Percentiles rank a stretch among this genome's conserved stretches.
phyloP scores from a whole-genome alignment of 2,888 invertebrate genomes.

The Ormyrus labotus region DNA sequence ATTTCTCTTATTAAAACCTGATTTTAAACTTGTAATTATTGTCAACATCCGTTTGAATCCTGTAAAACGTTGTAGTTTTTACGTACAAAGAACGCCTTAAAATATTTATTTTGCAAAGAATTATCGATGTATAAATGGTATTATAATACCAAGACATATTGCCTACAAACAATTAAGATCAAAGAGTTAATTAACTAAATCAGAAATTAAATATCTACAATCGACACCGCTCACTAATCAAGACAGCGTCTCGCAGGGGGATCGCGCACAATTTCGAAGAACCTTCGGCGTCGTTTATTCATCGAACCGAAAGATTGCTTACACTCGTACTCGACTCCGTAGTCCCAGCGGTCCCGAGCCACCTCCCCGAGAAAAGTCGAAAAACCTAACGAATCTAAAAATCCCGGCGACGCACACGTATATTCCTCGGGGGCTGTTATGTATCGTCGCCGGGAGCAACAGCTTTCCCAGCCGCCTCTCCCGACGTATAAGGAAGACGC shows the following conservation, averaged over 20 bases:
- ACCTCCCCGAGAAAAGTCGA: slow-evolving; percentile 11
- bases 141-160: too few relatives aligned
- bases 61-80: too few relatives aligned
- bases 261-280: not conserved
- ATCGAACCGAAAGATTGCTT: slow-evolving; percentile 28
- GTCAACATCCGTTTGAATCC: too few relatives aligned
- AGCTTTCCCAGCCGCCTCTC: slow-evolving; percentile 34
- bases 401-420: not conserved
- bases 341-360: slow-evolving; percentile 42
- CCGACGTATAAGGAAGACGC: slow-evolving; percentile 50
- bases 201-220: too few relatives aligned
- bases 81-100: too few relatives aligned
- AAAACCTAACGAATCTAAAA: slow-evolving; percentile 29
- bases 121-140: too few relatives aligned
- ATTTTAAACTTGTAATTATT: too few relatives aligned
- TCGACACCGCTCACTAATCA: too few relatives aligned
- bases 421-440: slow-evolving; percentile 27
- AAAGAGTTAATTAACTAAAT: too few relatives aligned
- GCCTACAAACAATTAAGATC: too few relatives aligned
- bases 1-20: too few relatives aligned
- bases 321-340: slow-evolving; percentile 11
- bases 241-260: not conserved
- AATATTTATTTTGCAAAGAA: too few relatives aligned
- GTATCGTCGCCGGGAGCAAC: slow-evolving; percentile 47
- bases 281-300: slow-evolving; percentile 12